Evolutionary conservation across 2,113 vertebrate genomes (phyloP).

Genomic region (Psammodynastes pulverulentus): DNA sequence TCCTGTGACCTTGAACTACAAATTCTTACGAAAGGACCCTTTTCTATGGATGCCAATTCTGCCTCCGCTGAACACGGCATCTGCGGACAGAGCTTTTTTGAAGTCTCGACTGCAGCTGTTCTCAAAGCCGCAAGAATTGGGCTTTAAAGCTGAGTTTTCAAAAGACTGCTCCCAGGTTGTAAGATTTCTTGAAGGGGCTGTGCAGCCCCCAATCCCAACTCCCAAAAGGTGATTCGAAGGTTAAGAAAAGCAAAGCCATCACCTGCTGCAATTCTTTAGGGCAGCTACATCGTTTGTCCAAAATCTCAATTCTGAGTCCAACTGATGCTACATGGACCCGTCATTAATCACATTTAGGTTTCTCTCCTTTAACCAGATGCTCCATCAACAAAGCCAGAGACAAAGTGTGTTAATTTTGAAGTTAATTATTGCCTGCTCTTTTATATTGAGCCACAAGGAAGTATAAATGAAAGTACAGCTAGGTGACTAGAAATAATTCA

Average conservation of each 20-base stretch:
- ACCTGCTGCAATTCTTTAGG: background rate
- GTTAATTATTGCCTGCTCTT: background rate
- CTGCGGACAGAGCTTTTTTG: background rate
- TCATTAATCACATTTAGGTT: background rate
- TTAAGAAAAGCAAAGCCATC: background rate
- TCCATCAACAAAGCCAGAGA: background rate
- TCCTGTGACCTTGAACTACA: background rate
- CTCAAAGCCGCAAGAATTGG: background rate
- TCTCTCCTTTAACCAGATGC: background rate
- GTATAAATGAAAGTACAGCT: background rate
- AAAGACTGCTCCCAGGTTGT: background rate
- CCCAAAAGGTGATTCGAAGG: background rate
- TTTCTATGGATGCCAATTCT: background rate
- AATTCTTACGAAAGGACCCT: background rate
- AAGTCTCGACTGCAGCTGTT: constrained; percentile 16
- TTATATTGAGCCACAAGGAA: background rate
- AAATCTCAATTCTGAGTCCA: background rate
- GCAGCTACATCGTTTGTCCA: background rate
- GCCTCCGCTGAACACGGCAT: background rate
- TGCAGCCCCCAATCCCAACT: background rate
- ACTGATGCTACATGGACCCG: background rate
- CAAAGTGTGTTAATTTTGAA: background rate
- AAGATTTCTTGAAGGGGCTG: background rate
- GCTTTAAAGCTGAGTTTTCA: background rate
- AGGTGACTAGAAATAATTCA: background rate